Evolutionary conservation across 2,888 invertebrate genomes (phyloP).

Genomic region (Ochlodes sylvanus): DNA sequence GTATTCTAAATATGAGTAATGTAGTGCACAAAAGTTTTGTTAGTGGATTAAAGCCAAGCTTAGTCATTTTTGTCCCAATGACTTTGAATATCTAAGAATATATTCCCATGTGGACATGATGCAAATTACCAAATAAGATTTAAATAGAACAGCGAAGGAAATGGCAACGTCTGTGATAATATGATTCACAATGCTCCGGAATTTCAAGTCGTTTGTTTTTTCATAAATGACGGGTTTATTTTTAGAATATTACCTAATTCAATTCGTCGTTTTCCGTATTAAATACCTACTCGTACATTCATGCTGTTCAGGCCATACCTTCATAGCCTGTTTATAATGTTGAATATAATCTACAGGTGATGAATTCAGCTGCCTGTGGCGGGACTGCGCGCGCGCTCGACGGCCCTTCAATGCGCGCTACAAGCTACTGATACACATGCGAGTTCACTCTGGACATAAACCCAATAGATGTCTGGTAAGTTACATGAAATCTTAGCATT

Average conservation of each 20-base stretch:
- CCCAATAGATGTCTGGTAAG: slow-evolving; percentile 99
- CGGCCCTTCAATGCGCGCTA: slow-evolving; percentile 99
- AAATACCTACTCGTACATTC: no score
- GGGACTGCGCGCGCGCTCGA: slow-evolving; percentile 94
- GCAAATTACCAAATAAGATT: slow-evolving; percentile 19
- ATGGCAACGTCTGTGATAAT: slow-evolving; percentile 13
- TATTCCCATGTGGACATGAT: neutral
- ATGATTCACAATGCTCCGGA: slow-evolving; percentile 33
- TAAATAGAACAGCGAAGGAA: slow-evolving; percentile 20
- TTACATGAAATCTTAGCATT: slow-evolving; percentile 49
- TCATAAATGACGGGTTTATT: slow-evolving; percentile 27
- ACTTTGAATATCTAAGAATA: neutral
- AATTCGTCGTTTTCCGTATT: neutral
- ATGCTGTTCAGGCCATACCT: no score
- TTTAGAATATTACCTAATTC: slow-evolving; percentile 9
- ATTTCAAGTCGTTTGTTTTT: slow-evolving; percentile 19
- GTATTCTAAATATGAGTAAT: no score
- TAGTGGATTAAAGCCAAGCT: neutral
- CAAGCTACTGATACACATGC: slow-evolving; percentile 98
- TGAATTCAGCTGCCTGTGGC: slow-evolving; percentile 97
- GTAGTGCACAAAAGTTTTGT: no score
- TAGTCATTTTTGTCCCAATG: slow-evolving; percentile 7
- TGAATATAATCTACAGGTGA: slow-evolving; percentile 81
- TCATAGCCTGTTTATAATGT: no score
- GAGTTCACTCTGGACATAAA: slow-evolving; percentile 99